Evolutionary conservation across 2,888 invertebrate genomes (phyloP).

Genomic region (Acrobasis consociella): DNA sequence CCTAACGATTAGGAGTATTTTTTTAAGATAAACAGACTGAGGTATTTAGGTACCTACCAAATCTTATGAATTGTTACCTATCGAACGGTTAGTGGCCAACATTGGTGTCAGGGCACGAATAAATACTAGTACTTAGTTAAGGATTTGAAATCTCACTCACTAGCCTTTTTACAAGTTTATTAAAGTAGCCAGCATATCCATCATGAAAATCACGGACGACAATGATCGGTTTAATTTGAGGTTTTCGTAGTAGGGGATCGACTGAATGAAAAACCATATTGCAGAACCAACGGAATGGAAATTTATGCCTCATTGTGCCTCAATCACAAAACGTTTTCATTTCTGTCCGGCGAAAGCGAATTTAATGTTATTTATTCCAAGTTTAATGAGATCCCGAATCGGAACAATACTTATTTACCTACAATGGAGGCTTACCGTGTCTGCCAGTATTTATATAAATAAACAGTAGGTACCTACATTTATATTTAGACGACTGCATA

Average conservation of each 20-base stretch:
- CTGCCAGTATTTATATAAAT: not conserved
- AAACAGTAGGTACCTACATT: not conserved
- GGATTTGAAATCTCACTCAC: too few species aligned
- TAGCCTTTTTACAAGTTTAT: too few species aligned
- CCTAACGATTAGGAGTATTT: too few species aligned
- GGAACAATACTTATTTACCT: not conserved
- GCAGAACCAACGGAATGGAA: constrained; percentile 8
- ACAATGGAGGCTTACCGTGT: not conserved
- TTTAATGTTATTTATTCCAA: constrained; percentile 13
- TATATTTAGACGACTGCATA: not conserved
- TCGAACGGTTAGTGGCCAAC: too few species aligned
- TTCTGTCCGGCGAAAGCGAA: not conserved
- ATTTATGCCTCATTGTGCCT: constrained; percentile 17
- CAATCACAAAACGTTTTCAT: constrained; percentile 11
- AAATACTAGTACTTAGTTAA: too few species aligned
- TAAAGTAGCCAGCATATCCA: too few species aligned
- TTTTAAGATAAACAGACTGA: too few species aligned
- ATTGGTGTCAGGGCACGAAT: too few species aligned
- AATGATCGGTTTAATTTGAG: not conserved
- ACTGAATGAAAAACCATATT: constrained; percentile 16
- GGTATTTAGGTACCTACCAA: too few species aligned
- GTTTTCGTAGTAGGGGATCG: constrained; percentile 4
- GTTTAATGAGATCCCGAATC: constrained; percentile 1
- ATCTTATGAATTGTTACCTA: too few species aligned
- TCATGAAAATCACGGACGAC: too few species aligned